phyloP scores from a whole-genome alignment of 2,113 vertebrate species.

The Brienomyrus brachyistius region DNA sequence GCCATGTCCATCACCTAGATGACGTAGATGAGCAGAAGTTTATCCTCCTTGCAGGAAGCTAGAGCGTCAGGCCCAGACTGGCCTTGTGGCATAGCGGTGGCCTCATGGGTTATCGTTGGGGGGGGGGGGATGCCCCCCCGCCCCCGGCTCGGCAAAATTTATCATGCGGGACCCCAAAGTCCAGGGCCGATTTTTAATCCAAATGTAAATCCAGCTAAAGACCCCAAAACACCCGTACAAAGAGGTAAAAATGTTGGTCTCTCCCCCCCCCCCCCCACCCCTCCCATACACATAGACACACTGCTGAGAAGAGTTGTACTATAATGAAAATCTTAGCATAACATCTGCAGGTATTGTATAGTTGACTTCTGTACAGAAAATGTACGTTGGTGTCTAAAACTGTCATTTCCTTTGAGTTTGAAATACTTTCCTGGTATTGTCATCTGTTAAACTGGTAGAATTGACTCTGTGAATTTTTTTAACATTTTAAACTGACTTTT shows the following conservation, averaged over 20 bases:
- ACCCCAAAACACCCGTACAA: conserved; percentile 60
- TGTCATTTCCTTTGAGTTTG: conserved; percentile 43
- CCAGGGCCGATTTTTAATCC: background rate
- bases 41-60: conserved; percentile 83
- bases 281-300: conserved; percentile 87
- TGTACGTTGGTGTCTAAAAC: conserved; percentile 63
- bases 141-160: too few species aligned
- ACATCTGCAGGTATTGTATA: conserved; percentile 88
- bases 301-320: conserved; percentile 81
- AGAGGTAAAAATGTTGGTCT: conserved; percentile 48
- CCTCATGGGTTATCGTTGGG: background rate
- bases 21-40: conserved; percentile 61
- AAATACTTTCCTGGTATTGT: conserved; percentile 18
- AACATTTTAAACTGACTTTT: conserved; percentile 18
- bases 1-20: conserved; percentile 43
- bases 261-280: conserved; percentile 50
- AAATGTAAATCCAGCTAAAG: conserved; percentile 58
- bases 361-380: conserved; percentile 80
- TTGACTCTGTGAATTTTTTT: conserved; percentile 29
- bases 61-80: conserved; percentile 41
- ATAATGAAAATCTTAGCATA: conserved; percentile 82
- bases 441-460: conserved; percentile 26
- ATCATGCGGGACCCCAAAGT: background rate
- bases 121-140: too few species aligned
- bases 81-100: background rate